Conservation (phyloP, 2,113 vertebrate species). For the Erythrocercus mccallii region DNA sequence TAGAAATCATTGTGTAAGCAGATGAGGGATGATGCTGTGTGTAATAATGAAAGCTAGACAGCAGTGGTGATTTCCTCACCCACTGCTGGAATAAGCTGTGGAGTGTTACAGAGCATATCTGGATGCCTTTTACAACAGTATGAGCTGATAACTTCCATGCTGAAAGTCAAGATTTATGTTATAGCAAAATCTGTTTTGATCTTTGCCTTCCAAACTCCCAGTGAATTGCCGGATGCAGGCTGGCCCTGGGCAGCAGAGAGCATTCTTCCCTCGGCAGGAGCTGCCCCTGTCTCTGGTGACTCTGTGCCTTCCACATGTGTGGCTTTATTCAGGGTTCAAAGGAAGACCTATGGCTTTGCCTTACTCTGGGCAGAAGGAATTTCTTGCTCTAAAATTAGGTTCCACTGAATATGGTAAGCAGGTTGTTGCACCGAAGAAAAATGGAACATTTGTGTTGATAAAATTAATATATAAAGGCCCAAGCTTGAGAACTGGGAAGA, state of each 20-base stretch:
- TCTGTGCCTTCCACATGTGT: background rate
- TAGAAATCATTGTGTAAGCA: background rate
- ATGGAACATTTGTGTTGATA: background rate
- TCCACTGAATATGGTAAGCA: background rate
- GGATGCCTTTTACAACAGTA: background rate
- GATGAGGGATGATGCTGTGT: background rate
- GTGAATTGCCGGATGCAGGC: background rate
- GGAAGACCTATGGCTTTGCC: background rate
- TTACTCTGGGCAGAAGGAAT: background rate
- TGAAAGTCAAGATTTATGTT: background rate
- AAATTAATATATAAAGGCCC: background rate
- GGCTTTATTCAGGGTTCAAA: background rate
- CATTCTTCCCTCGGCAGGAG: background rate
- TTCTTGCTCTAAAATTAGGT: background rate
- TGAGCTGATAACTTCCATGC: background rate
- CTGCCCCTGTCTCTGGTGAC: background rate
- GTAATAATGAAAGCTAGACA: background rate
- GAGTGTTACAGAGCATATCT: background rate
- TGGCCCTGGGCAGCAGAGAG: background rate
- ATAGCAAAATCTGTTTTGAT: background rate
- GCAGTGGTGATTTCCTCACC: background rate
- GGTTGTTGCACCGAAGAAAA: background rate
- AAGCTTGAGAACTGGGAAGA: background rate
- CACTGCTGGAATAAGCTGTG: background rate
- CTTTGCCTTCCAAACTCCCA: fast-evolving